Evolutionary conservation across 2,113 vertebrate genomes (phyloP), one percentile per base, ranked within the genome.

Genomic region (Galbula dea): DNA sequence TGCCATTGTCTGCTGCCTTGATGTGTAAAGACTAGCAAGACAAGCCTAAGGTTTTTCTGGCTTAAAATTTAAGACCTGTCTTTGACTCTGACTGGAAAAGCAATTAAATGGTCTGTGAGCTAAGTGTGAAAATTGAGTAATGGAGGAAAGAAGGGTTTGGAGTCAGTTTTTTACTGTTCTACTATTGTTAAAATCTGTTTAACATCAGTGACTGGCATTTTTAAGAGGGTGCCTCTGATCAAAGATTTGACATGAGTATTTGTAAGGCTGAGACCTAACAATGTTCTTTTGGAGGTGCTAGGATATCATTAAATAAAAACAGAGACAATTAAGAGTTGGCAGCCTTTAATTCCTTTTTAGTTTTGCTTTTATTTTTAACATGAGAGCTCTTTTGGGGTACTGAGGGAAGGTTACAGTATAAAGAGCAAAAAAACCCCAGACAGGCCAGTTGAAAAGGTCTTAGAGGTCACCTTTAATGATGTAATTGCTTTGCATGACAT

Each of bases 41-140:
- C 59, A 82, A 88, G 43, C 74, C 71, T 89, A 21, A 94, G 93
- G n/a, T n/a, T 95, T 95, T 93, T 69, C 26, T 66, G 11, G 54
- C 78, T 76, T 62, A 66, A 91, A 94, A 83, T 94, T 89, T 86
- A 91, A 87, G 84, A 91, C 89, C 63, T 80, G 37, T 65, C 81
- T 90, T 90, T 96, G 82, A 91, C 58, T 88, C 72, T 91, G 73
- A 57, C 74, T 95, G 82, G 84, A 92, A 95, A 95, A 95, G 78
- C 87, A 92, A 94, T 96, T 87, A 96, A 95, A 69, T 94, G 39
- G 71, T 55, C 87, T 83, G 80, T 95, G 94, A 96, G 86, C 89
- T 91, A 93, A 95, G 89, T 77, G 94, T 96, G 93, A 93, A 91
- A 94, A 86, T 51, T 43, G 89, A 91, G 91, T 83, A 74, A 85